phyloP scores from a whole-genome alignment of 2,113 vertebrate genomes.

The Petrocephalus microphthalmus region DNA sequence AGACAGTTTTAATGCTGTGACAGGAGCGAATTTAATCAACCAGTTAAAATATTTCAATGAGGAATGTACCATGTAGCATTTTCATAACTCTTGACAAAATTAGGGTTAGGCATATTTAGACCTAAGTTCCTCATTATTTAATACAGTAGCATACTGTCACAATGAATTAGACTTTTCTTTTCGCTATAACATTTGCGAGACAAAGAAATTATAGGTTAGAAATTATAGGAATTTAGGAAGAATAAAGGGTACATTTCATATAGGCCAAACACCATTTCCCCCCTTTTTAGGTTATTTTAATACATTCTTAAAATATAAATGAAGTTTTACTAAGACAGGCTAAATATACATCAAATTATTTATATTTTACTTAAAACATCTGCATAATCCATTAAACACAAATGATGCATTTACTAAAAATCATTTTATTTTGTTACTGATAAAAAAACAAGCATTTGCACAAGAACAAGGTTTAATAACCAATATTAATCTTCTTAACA shows the following conservation, averaged over 20 bases:
- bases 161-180: neutral
- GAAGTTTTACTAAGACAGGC: neutral
- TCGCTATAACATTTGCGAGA: no score
- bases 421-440: neutral
- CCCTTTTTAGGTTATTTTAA: neutral
- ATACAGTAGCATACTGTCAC: neutral
- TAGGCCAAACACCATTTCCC: neutral
- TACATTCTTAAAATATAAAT: neutral
- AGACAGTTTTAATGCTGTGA: slow-evolving; percentile 18
- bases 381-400: neutral
- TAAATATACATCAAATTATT: neutral
- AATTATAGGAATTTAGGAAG: no score
- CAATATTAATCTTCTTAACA: neutral
- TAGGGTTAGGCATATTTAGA: neutral
- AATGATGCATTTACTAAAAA: neutral
- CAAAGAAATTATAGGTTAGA: no score
- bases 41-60: slow-evolving; percentile 11
- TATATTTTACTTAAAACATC: neutral
- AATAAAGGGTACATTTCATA: neutral
- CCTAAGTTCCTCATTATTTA: neutral
- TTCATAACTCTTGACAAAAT: neutral
- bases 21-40: slow-evolving; percentile 12
- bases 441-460: neutral
- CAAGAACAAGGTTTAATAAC: neutral
- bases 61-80: neutral